Conservation (phyloP, 2,797 vertebrate genomes). For the Mastacembelus armatus region DNA sequence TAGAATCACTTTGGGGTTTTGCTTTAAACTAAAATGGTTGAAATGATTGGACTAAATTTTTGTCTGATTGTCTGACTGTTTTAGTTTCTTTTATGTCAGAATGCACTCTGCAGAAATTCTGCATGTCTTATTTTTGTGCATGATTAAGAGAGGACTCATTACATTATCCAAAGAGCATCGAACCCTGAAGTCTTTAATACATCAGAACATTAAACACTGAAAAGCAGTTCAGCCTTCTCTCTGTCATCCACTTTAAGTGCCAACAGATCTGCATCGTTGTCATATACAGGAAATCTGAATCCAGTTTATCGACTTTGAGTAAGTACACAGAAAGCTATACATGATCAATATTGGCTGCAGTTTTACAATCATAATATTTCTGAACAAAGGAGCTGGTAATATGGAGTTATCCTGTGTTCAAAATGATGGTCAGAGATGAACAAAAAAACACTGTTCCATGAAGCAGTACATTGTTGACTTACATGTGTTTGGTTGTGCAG, state of each 20-base stretch:
- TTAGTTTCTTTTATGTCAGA: neutral
- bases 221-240: slow-evolving; percentile 9
- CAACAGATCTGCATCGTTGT: slow-evolving; percentile 30
- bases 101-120: slow-evolving; percentile 1
- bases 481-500: neutral
- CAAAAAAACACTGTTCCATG: neutral
- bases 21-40: neutral
- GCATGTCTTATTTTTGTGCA: slow-evolving; percentile 23
- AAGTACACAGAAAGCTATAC: slow-evolving; percentile 8
- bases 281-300: slow-evolving; percentile 37
- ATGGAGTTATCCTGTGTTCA: neutral
- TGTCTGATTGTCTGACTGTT: neutral
- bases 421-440: neutral
- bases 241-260: slow-evolving; percentile 40
- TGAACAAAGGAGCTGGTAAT: slow-evolving; percentile 22
- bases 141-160: slow-evolving; percentile 47
- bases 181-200: slow-evolving; percentile 11
- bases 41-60: neutral
- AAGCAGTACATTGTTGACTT: neutral
- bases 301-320: slow-evolving; percentile 27
- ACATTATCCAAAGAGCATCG: slow-evolving; percentile 49
- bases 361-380: no score
- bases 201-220: slow-evolving; percentile 16
- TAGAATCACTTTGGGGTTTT: neutral
- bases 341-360: neutral